Evolutionary conservation across 2,888 invertebrate species (phyloP).

Genomic region (Hermaeophaga mercurialis): DNA sequence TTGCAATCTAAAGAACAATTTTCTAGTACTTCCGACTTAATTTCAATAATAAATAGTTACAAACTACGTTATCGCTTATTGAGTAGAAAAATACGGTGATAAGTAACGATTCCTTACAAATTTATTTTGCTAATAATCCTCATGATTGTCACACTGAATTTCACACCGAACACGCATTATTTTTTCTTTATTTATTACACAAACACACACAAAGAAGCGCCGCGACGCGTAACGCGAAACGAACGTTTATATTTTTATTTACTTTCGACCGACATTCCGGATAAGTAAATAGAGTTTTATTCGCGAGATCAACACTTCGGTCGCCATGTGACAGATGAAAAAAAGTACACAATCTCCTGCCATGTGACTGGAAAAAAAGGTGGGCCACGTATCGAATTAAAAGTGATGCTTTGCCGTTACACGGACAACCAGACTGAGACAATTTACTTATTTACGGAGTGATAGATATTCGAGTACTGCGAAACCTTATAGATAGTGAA

Average conservation of each 20-base stretch:
- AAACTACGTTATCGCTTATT: too few relatives aligned
- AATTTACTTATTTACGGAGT: conserved; percentile 25
- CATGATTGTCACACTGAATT: conserved; percentile 1
- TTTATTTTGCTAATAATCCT: background rate
- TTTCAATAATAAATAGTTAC: too few relatives aligned
- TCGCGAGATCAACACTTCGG: conserved; percentile 29
- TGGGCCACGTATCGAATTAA: conserved; percentile 35
- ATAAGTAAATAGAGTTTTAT: conserved; percentile 20
- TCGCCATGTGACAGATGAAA: conserved; percentile 44
- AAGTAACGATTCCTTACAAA: background rate
- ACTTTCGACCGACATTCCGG: conserved; percentile 29
- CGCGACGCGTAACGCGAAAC: background rate
- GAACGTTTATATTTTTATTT: background rate
- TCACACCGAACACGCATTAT: conserved; percentile 4
- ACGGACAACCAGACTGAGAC: conserved; percentile 22
- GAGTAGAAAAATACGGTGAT: too few relatives aligned
- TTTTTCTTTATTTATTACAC: conserved; percentile 4
- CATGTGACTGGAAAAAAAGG: conserved; percentile 43
- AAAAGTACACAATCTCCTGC: conserved; percentile 39
- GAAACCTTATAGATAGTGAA: conserved; percentile 28
- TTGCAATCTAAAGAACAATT: too few relatives aligned
- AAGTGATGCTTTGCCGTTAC: conserved; percentile 9
- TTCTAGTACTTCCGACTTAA: too few relatives aligned
- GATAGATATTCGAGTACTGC: conserved; percentile 24
- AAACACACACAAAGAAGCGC: conserved; percentile 7